These are phyloP conservation scores for Leptothorax acervorum DNA, from an alignment of 2,888 invertebrate species.

Conservation along the genomic window DNA sequence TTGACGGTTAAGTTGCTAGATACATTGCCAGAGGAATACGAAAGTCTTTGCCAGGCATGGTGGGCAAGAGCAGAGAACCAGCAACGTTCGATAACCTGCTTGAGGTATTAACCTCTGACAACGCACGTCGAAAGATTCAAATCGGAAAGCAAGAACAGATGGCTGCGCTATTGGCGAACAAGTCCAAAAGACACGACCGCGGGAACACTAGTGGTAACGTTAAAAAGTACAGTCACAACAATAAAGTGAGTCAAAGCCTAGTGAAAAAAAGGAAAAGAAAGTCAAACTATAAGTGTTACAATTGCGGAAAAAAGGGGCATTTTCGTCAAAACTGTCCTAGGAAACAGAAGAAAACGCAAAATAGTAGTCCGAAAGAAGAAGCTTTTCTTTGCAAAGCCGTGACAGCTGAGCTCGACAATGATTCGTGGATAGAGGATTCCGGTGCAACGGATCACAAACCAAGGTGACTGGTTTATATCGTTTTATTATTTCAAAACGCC, in stretches of 20 bases:
- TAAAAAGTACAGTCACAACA: background rate
- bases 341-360: background rate
- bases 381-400: background rate
- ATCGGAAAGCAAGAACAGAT: no score
- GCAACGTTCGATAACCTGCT: no score
- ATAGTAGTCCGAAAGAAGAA: background rate
- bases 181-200: no score
- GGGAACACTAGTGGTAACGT: no score
- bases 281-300: background rate
- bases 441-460: slow-evolving; percentile 34
- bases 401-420: background rate
- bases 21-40: no score
- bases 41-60: no score
- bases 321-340: background rate
- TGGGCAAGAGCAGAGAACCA: no score
- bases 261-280: background rate
- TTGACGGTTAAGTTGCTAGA: no score
- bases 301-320: background rate
- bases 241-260: background rate
- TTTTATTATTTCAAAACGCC: background rate
- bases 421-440: slow-evolving; percentile 16
- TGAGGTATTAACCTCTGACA: no score
- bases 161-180: no score
- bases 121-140: no score
- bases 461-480: slow-evolving; percentile 2